Conservation (phyloP, 1,140 invertebrate species). For the Sitodiplosis mosellana region DNA sequence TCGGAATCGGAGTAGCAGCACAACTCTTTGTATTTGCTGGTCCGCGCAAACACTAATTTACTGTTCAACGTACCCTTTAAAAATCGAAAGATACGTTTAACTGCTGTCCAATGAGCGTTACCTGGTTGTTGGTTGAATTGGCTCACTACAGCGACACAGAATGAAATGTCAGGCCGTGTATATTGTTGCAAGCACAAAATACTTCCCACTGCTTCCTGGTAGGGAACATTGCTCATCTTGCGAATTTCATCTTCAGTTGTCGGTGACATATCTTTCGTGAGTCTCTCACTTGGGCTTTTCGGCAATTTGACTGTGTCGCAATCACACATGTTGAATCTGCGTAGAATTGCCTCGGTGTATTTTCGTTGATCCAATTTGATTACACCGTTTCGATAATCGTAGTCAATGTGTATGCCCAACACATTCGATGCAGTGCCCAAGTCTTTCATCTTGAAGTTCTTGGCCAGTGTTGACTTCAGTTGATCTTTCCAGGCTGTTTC, state of each 20-base stretch:
- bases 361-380: constrained; percentile 5
- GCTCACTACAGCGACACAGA: constrained; percentile 12
- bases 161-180: constrained; percentile 24
- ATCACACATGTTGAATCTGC: constrained; percentile 12
- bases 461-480: constrained; percentile 8
- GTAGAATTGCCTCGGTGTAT: constrained; percentile 8
- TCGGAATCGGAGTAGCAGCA: neutral
- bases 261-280: neutral
- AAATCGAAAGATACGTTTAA: constrained; percentile 20
- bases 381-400: constrained; percentile 2
- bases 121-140: constrained; percentile 11
- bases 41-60: constrained; percentile 6
- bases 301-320: constrained; percentile 10
- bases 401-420: constrained; percentile 12
- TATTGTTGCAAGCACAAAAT: constrained; percentile 17
- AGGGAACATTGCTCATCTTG: constrained; percentile 9
- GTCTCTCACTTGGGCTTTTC: constrained; percentile 10
- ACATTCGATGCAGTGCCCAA: constrained; percentile 6
- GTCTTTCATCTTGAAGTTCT: constrained; percentile 14
- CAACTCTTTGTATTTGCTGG: too few species aligned
- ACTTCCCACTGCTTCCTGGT: constrained; percentile 11
- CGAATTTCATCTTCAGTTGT: constrained; percentile 3
- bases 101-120: constrained; percentile 14
- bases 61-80: constrained; percentile 18
- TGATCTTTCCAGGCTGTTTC: constrained; percentile 4